Evolutionary conservation across 2,113 vertebrate genomes (phyloP).

Genomic region (Arvicanthis niloticus): DNA sequence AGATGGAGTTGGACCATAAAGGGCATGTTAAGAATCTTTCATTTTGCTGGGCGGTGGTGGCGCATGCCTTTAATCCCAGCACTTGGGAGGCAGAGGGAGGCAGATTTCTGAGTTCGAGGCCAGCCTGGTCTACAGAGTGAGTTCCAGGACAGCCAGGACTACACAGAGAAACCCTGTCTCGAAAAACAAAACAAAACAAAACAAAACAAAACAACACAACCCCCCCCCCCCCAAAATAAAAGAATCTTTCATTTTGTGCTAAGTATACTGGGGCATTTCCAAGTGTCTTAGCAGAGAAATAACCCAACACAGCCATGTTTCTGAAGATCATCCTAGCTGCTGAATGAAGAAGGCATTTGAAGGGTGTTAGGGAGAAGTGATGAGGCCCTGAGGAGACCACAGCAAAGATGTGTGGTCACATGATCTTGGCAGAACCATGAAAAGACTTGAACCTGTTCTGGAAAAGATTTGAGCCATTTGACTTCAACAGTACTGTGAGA

Average conservation of each 20-base stretch:
- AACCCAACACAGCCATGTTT: constrained; percentile 41
- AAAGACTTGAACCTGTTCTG: neutral
- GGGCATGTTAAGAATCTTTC: neutral
- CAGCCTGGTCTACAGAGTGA: too few species aligned
- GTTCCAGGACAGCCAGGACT: too few species aligned
- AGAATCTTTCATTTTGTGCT: constrained; percentile 7
- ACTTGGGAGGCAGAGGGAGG: too few species aligned
- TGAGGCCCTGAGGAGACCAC: neutral
- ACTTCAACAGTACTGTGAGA: neutral
- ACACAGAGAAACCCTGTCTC: too few species aligned
- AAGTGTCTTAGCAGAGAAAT: constrained; percentile 23
- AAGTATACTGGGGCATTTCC: neutral
- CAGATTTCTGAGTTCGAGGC: too few species aligned
- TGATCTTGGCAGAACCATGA: neutral
- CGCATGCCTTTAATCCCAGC: too few species aligned
- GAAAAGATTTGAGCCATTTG: neutral
- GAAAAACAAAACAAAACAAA: too few species aligned
- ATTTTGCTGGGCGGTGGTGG: too few species aligned
- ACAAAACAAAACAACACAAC: too few species aligned
- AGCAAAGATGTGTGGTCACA: neutral
- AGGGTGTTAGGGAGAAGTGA: neutral
- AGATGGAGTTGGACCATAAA: neutral
- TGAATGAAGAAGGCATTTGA: neutral
- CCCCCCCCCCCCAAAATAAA: too few species aligned
- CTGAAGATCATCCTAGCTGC: constrained; percentile 59